Conservation (phyloP, 2,888 invertebrate species). For the Euproctis similis region DNA sequence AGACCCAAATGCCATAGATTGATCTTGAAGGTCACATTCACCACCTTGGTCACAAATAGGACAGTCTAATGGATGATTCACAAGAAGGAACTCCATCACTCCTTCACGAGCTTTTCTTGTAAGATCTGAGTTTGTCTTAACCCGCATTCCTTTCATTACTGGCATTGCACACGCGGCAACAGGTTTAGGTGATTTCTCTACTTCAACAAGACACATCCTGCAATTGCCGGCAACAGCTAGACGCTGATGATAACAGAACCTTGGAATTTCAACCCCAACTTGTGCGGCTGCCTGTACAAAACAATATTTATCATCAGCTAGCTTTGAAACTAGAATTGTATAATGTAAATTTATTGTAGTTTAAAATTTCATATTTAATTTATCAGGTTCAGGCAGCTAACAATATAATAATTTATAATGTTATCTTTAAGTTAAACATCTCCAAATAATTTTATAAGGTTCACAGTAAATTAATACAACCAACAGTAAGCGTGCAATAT, state of each 20-base stretch:
- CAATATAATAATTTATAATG: too few relatives aligned
- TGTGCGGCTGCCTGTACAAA: constrained; percentile 89
- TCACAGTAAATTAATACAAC: too few relatives aligned
- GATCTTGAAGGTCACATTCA: constrained; percentile 96
- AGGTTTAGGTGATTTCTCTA: constrained; percentile 98
- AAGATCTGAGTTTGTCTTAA: constrained; percentile 97
- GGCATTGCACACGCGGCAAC: constrained; percentile 99
- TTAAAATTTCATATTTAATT: too few relatives aligned
- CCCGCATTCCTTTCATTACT: constrained; percentile 99
- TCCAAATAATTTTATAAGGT: too few relatives aligned
- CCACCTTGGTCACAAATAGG: constrained; percentile 99
- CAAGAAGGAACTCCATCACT: constrained; percentile 99
- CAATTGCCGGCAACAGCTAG: constrained; percentile 99
- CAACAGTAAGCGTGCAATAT: too few relatives aligned
- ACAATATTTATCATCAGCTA: too few relatives aligned
- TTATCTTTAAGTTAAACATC: too few relatives aligned
- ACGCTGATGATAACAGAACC: constrained; percentile 99
- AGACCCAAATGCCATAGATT: constrained; percentile 99
- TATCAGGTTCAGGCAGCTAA: too few relatives aligned
- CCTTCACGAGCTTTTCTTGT: constrained; percentile 84
- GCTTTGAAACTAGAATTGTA: too few relatives aligned
- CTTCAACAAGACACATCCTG: constrained; percentile 99
- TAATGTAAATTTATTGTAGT: too few relatives aligned
- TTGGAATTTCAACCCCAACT: constrained; percentile 97
- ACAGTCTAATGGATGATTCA: constrained; percentile 99